A percentile compares a stretch with the other conserved stretches of the same genome.
Evolutionary conservation across 2,113 vertebrate genomes (phyloP).

Genomic region (Cinclus cinclus): DNA sequence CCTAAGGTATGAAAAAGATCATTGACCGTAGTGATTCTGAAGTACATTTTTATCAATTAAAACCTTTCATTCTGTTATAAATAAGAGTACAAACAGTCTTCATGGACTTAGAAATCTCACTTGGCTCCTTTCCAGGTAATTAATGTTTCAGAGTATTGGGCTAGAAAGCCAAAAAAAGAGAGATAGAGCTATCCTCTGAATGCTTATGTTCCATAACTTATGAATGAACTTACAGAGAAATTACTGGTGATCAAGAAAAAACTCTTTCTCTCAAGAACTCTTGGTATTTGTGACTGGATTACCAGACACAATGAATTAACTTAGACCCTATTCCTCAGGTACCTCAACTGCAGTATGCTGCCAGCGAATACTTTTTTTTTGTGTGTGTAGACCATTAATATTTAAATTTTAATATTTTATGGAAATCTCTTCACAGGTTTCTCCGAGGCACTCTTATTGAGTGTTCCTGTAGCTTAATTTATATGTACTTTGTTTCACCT

Average conservation of each 20-base stretch:
- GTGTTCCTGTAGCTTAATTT: neutral
- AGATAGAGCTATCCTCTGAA: neutral
- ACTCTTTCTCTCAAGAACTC: neutral
- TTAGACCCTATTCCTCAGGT: neutral
- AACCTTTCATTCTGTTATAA: neutral
- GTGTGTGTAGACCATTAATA: neutral
- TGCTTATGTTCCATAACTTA: neutral
- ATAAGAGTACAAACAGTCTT: neutral
- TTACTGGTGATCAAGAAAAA: neutral
- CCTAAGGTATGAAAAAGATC: neutral
- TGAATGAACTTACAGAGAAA: neutral
- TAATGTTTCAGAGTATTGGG: neutral
- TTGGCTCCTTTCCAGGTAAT: neutral
- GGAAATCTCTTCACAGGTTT: neutral
- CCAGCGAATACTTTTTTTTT: neutral
- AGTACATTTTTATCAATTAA: conserved; percentile 9
- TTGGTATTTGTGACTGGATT: neutral
- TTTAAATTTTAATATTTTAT: neutral
- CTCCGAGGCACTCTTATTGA: neutral
- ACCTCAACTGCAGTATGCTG: neutral
- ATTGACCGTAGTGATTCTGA: neutral
- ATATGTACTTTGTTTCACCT: neutral
- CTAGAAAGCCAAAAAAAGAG: neutral
- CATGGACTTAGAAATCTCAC: neutral
- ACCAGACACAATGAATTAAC: neutral